Percentiles rank a stretch among this genome's conserved stretches.
Conservation (phyloP, 2,888 invertebrate species). For the Torymus texanus region DNA sequence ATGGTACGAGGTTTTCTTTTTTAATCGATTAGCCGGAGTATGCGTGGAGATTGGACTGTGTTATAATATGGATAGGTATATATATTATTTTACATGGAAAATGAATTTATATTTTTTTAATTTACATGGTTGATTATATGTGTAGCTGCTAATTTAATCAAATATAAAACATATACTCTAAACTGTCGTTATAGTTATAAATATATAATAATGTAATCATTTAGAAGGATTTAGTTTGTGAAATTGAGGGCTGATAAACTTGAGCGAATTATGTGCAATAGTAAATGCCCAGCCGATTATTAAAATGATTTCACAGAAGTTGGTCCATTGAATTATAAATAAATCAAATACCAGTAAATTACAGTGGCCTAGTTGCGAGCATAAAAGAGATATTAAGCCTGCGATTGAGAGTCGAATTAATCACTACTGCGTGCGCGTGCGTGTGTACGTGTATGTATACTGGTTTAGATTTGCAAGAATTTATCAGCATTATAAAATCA, state of each 20-base stretch:
- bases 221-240: no score
- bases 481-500: conserved; percentile 7
- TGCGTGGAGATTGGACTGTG: no score
- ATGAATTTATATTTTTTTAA: no score
- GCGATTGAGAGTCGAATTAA: conserved; percentile 20
- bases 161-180: not conserved
- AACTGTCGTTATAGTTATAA: not conserved
- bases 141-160: not conserved
- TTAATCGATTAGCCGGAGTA: no score
- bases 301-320: conserved; percentile 6
- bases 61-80: no score
- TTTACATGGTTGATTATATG: no score
- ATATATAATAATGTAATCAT: not conserved
- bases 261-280: not conserved
- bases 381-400: conserved; percentile 14
- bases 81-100: no score
- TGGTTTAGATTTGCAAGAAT: conserved; percentile 12
- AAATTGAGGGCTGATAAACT: no score
- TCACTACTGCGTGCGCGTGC: not conserved
- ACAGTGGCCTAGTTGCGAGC: conserved; percentile 9
- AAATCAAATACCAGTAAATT: conserved; percentile 20
- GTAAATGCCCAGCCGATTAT: conserved; percentile 5
- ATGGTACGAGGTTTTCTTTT: no score
- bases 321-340: conserved; percentile 7
- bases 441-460: no score